A percentile compares a stretch with the other conserved stretches of the same genome.
Conservation (phyloP, 2,113 vertebrate species). For the Centrocercus urophasianus region DNA sequence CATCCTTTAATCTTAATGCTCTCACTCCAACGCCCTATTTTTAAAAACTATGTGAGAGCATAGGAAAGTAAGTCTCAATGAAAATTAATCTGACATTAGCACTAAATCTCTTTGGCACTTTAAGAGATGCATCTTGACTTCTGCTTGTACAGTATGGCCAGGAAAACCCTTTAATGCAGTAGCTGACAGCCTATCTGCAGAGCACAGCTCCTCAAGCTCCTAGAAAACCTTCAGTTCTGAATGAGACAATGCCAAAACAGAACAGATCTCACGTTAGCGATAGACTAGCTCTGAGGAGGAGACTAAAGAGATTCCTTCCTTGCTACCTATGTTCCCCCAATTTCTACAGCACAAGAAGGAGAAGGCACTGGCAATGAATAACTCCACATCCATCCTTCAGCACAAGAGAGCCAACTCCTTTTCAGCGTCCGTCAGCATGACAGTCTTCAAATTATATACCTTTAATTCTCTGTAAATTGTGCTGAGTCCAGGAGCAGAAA, state of each 20-base stretch:
- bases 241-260: background rate
- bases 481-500: background rate
- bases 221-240: background rate
- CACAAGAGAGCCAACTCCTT: background rate
- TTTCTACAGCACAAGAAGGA: background rate
- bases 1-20: background rate
- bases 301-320: background rate
- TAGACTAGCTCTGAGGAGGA: background rate
- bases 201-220: background rate
- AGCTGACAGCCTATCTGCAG: background rate
- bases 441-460: background rate
- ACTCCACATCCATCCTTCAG: rapidly evolving
- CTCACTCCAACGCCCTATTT: background rate
- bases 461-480: background rate
- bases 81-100: background rate
- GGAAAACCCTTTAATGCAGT: background rate
- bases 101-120: background rate
- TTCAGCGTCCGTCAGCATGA: background rate
- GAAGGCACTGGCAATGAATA: background rate
- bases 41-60: background rate
- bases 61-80: background rate
- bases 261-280: background rate
- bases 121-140: background rate
- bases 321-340: background rate
- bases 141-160: background rate